Percentiles rank a stretch among this genome's conserved stretches.
These are phyloP conservation scores for Nomada fucata DNA, from an alignment of 2,888 invertebrate genomes.

Conservation along the genomic window DNA sequence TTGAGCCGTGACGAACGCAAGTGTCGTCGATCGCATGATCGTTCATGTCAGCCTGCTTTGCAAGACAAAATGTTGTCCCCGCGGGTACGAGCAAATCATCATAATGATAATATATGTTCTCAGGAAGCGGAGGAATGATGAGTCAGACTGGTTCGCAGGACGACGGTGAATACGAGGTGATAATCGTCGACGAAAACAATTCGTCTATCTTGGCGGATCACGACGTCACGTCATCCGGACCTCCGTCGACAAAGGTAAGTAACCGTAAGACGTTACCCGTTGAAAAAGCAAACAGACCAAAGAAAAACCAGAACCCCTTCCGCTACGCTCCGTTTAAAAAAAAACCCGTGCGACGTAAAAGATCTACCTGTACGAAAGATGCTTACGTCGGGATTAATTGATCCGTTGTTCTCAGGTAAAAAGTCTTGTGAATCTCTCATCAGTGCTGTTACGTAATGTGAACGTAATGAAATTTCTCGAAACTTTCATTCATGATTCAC, in stretches of 20 bases:
- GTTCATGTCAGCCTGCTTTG: slow-evolving; percentile 62
- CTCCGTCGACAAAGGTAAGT: slow-evolving; percentile 93
- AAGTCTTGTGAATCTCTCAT: slow-evolving; percentile 47
- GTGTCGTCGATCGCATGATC: slow-evolving; percentile 64
- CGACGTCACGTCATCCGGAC: slow-evolving; percentile 90
- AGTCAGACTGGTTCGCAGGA: slow-evolving; percentile 86
- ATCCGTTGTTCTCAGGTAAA: slow-evolving; percentile 70
- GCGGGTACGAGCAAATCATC: background rate
- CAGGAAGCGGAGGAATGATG: slow-evolving; percentile 82
- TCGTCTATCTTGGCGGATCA: slow-evolving; percentile 92
- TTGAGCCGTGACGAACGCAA: background rate
- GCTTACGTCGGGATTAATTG: slow-evolving; percentile 62
- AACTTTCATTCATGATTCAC: slow-evolving; percentile 1
- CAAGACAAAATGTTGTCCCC: slow-evolving; percentile 13
- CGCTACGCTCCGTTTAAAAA: slow-evolving; percentile 15
- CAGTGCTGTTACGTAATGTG: slow-evolving; percentile 32
- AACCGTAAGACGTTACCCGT: background rate
- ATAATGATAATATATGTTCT: slow-evolving; percentile 62
- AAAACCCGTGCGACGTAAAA: slow-evolving; percentile 51
- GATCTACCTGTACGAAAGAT: slow-evolving; percentile 57
- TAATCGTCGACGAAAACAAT: slow-evolving; percentile 95
- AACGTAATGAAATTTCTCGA: slow-evolving; percentile 28
- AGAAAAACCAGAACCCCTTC: background rate
- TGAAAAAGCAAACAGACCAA: slow-evolving; percentile 29
- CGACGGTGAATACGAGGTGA: slow-evolving; percentile 94